A percentile compares a stretch with the other conserved stretches of the same genome.
Conservation (phyloP, 2,888 invertebrate genomes). For the Microctonus hyperodae region DNA sequence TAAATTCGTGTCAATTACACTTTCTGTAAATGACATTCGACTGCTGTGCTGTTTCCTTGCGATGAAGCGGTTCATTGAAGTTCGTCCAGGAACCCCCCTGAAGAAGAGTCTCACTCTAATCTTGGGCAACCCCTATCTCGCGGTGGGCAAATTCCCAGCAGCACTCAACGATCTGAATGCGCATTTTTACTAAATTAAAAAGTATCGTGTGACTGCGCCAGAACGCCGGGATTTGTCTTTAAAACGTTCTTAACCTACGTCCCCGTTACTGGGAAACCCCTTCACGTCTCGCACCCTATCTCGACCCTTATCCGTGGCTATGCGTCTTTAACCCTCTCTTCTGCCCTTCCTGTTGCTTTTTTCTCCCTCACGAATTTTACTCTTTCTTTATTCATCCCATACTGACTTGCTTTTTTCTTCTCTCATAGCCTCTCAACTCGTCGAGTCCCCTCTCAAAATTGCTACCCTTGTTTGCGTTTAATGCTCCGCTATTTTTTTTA, state of each 20-base stretch:
- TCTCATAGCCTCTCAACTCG: constrained; percentile 54
- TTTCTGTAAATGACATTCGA: constrained; percentile 42
- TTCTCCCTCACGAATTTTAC: not conserved
- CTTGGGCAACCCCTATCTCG: constrained; percentile 23
- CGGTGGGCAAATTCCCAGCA: constrained; percentile 33
- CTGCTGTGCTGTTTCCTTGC: constrained; percentile 39
- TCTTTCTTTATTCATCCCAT: constrained; percentile 16
- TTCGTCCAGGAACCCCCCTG: constrained; percentile 46
- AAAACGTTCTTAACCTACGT: constrained; percentile 55
- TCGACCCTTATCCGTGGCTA: constrained; percentile 39
- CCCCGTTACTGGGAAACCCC: constrained; percentile 12
- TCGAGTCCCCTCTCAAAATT: constrained; percentile 55
- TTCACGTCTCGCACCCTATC: constrained; percentile 41
- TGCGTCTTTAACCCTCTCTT: constrained; percentile 46
- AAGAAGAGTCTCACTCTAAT: constrained; percentile 37
- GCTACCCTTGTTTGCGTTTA: constrained; percentile 61
- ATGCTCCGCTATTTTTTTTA: constrained; percentile 56
- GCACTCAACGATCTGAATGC: constrained; percentile 57
- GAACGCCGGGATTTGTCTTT: constrained; percentile 49
- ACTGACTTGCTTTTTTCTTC: constrained; percentile 35
- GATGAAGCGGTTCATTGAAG: constrained; percentile 48
- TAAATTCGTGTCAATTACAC: constrained; percentile 51
- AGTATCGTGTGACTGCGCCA: constrained; percentile 61
- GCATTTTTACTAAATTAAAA: constrained; percentile 63
- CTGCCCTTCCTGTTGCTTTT: constrained; percentile 29